Evolutionary conservation across 2,113 vertebrate genomes (phyloP), one percentile per base, ranked within the genome.

Genomic region (Chamaetylas fuelleborni): DNA sequence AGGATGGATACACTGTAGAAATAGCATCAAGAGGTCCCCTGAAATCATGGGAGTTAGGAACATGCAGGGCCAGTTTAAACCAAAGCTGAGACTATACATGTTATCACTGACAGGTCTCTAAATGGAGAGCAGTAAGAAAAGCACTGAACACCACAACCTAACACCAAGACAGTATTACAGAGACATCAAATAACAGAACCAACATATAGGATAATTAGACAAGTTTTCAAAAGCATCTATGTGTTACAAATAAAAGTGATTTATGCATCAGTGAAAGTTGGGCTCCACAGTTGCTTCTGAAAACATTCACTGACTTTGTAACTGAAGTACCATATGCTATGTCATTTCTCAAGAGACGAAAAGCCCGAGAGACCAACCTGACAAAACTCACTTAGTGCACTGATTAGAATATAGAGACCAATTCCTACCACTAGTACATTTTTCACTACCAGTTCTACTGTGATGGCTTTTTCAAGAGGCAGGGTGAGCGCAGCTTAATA

Each of bases 331-430:
- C 96, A 90, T 93, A 93, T 92, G 92, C 76, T 92, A 54, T 74
- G 83, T 70, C 42, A 92, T 92, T 95, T 91, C 96, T 92, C 94
- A 74, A 34, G 96, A 97, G 96, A 94, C 48, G 12, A 91, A 93
- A 97, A 92, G 83, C 94, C 91, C 72, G 0, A 84, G 95, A 97
- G 95, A 95, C 88, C 88, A 96, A 93, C 76, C 94, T 96, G 95
- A 96, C 92, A 97, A 95, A 96, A 96, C 91, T 95, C 82, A 93
- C 85, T 96, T 86, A 96, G 76, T 36, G 83, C 40, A 83, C 67
- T 19, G 57, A 85, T 92, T 78, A 81, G 67, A 93, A 92, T 47
- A 86, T 0, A 86, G 38, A 97, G 94, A 92, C 94, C 86, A 90
- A 82, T 19, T 93, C 79, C 69, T 28, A 77, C 51, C 58, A 73